Percentiles rank a stretch among this genome's conserved stretches.
Evolutionary conservation across 2,113 vertebrate species (phyloP).

Genomic region (Atrichornis clamosus): DNA sequence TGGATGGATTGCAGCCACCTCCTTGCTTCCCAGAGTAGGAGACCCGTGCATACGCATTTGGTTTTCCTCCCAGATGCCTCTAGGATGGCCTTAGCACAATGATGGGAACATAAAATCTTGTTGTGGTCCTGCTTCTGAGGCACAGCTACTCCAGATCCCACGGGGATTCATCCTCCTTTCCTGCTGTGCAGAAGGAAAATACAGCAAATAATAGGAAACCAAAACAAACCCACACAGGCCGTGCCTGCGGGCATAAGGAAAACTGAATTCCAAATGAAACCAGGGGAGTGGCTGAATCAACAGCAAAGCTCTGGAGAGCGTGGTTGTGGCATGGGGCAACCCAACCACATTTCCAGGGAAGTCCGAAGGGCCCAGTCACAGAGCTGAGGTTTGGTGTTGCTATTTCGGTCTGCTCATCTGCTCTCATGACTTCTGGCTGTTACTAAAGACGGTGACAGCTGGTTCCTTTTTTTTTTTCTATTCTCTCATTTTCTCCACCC

Average conservation of each 20-base stretch:
- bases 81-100: accelerated
- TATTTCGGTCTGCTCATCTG: slow-evolving; percentile 19
- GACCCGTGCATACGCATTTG: background rate
- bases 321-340: background rate
- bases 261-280: background rate
- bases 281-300: background rate
- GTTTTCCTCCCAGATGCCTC: background rate
- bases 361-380: background rate
- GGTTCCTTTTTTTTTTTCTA: background rate
- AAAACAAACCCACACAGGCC: background rate
- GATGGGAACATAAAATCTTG: background rate
- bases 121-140: background rate
- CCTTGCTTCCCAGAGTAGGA: background rate
- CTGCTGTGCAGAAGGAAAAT: background rate
- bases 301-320: background rate
- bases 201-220: background rate
- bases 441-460: background rate
- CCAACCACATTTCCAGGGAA: background rate
- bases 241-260: background rate
- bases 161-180: background rate
- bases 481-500: background rate
- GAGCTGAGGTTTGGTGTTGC: background rate
- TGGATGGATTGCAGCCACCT: background rate
- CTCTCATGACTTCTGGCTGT: background rate
- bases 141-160: background rate